A percentile compares a stretch with the other conserved stretches of the same genome.
Evolutionary conservation across 2,888 invertebrate genomes (phyloP).

Genomic region (Thelaira solivaga): DNA sequence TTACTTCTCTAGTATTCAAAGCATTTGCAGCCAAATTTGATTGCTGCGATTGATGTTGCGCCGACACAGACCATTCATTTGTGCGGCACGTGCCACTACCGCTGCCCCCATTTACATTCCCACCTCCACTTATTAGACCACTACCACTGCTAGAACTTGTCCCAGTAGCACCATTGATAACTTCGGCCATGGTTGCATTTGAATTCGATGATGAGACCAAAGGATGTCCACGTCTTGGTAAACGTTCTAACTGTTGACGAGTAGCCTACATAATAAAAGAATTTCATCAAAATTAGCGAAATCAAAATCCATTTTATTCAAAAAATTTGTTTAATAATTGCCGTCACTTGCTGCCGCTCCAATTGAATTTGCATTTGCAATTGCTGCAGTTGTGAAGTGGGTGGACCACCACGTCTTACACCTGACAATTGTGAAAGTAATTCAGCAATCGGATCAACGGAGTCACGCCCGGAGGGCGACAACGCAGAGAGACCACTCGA

Average conservation of each 20-base stretch:
- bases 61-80: constrained; percentile 74
- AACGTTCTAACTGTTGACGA: constrained; percentile 91
- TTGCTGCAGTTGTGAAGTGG: constrained; percentile 91
- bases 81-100: constrained; percentile 70
- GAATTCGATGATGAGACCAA: constrained; percentile 80
- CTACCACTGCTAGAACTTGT: constrained; percentile 51
- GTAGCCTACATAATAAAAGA: constrained; percentile 80
- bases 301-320: neutral
- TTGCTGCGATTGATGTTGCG: constrained; percentile 74
- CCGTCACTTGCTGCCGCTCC: constrained; percentile 90
- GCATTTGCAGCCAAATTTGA: constrained; percentile 74
- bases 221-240: constrained; percentile 88
- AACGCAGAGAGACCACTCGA: constrained; percentile 89
- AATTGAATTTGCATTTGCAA: constrained; percentile 96
- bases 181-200: constrained; percentile 78
- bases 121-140: constrained; percentile 64
- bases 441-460: constrained; percentile 98
- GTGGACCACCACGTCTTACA: constrained; percentile 84
- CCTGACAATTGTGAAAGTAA: constrained; percentile 96
- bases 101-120: constrained; percentile 66
- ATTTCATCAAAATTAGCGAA: constrained; percentile 26
- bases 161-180: constrained; percentile 75
- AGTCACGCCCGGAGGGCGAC: constrained; percentile 91
- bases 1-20: constrained; percentile 76
- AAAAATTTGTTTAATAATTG: constrained; percentile 69